Percentiles rank a stretch among this genome's conserved stretches.
Conservation (phyloP, 2,797 vertebrate genomes). For the Macropus fuliginosus region DNA sequence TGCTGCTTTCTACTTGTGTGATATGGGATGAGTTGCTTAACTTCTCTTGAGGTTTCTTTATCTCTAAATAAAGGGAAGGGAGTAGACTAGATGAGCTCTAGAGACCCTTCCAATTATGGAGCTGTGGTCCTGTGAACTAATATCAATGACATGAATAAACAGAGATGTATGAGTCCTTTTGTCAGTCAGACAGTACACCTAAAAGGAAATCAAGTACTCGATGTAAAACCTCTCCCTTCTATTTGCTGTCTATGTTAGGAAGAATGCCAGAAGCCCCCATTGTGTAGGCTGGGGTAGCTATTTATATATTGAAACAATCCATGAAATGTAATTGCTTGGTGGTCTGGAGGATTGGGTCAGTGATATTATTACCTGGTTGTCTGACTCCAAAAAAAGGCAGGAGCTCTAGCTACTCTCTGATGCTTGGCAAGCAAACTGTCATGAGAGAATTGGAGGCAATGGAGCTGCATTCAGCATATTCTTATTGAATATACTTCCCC, state of each 20-base stretch:
- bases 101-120: not conserved
- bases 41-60: not conserved
- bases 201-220: constrained; percentile 44
- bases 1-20: not conserved
- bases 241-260: not conserved
- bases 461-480: not conserved
- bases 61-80: not conserved
- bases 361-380: not conserved
- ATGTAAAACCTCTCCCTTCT: constrained; percentile 23
- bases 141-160: constrained; percentile 36
- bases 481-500: not conserved
- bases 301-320: not conserved
- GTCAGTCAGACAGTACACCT: not conserved
- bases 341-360: not conserved
- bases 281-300: not conserved
- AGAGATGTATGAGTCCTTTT: constrained; percentile 6
- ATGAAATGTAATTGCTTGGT: not conserved
- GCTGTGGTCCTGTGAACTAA: not conserved
- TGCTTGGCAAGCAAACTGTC: not conserved
- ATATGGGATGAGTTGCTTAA: not conserved
- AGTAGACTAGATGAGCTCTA: not conserved
- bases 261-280: not conserved
- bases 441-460: not conserved
- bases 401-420: not conserved
- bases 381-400: not conserved